Percentiles rank a stretch among this genome's conserved stretches.
Conservation (phyloP, 2,888 invertebrate genomes). For the Calameuta idolon region DNA sequence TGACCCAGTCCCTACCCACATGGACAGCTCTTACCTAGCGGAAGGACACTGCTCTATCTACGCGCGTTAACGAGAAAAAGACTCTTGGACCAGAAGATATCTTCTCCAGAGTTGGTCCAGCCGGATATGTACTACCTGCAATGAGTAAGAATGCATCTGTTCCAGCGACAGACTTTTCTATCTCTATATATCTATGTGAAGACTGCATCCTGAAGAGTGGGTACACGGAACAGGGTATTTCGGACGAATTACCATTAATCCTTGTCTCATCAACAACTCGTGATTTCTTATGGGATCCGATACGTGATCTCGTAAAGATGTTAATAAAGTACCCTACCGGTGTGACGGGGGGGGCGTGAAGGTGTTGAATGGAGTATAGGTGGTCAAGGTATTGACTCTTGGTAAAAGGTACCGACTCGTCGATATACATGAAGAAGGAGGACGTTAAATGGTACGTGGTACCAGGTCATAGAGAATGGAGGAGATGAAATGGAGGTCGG, state of each 20-base stretch:
- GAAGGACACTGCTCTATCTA: neutral
- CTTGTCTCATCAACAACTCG: conserved; percentile 42
- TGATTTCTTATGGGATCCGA: conserved; percentile 37
- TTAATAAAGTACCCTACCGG: conserved; percentile 43
- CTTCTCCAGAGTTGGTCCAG: neutral
- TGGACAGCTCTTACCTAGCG: neutral
- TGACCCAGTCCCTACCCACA: neutral
- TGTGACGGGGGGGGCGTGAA: conserved; percentile 29
- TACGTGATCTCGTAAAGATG: conserved; percentile 63
- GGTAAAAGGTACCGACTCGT: neutral
- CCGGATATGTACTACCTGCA: neutral
- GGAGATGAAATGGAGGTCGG: neutral
- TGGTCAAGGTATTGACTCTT: neutral
- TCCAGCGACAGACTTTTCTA: conserved; percentile 14
- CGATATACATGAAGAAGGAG: conserved; percentile 1
- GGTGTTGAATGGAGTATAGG: neutral
- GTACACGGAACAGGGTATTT: neutral
- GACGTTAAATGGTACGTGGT: conserved; percentile 2
- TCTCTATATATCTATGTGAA: conserved; percentile 36
- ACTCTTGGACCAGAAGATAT: neutral
- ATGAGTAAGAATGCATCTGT: conserved; percentile 11
- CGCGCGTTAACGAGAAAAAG: neutral
- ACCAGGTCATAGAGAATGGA: conserved; percentile 2
- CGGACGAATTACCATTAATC: neutral
- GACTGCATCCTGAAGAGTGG: neutral